Percentiles rank a stretch among this genome's conserved stretches.
phyloP scores from a whole-genome alignment of 2,888 invertebrate species.

The Caradrina kadenii region DNA sequence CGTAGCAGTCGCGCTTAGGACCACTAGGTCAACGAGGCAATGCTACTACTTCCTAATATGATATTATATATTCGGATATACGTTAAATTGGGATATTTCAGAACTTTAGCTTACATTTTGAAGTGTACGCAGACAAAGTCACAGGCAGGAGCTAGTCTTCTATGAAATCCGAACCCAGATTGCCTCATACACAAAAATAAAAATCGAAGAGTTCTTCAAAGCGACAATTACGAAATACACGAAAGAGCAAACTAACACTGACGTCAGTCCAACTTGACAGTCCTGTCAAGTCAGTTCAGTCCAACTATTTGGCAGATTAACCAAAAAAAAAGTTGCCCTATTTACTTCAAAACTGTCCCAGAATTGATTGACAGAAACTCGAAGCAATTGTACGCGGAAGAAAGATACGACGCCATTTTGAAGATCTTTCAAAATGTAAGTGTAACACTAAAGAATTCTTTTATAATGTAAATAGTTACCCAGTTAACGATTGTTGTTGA shows the following conservation, averaged over 20 bases:
- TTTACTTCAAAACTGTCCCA: conserved; percentile 40
- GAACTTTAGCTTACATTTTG: too few species aligned
- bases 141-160: too few species aligned
- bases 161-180: neutral
- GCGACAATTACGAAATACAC: conserved; percentile 23
- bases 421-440: conserved; percentile 49
- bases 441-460: conserved; percentile 68
- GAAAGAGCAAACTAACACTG: conserved; percentile 3
- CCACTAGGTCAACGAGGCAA: too few species aligned
- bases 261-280: conserved; percentile 21
- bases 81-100: too few species aligned
- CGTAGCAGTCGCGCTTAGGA: too few species aligned
- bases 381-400: conserved; percentile 15
- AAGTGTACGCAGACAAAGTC: too few species aligned
- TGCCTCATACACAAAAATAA: neutral
- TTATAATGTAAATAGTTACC: conserved; percentile 76
- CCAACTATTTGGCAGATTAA: conserved; percentile 17
- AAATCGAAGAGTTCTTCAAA: neutral
- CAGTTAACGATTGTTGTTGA: conserved; percentile 70
- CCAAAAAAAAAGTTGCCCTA: conserved; percentile 41
- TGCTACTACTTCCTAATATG: too few species aligned
- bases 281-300: conserved; percentile 17
- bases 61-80: too few species aligned
- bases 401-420: conserved; percentile 20
- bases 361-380: conserved; percentile 58